Base-by-base conservation (phyloP, 2,113 vertebrate species). In the Hippocampus barbouri region DNA sequence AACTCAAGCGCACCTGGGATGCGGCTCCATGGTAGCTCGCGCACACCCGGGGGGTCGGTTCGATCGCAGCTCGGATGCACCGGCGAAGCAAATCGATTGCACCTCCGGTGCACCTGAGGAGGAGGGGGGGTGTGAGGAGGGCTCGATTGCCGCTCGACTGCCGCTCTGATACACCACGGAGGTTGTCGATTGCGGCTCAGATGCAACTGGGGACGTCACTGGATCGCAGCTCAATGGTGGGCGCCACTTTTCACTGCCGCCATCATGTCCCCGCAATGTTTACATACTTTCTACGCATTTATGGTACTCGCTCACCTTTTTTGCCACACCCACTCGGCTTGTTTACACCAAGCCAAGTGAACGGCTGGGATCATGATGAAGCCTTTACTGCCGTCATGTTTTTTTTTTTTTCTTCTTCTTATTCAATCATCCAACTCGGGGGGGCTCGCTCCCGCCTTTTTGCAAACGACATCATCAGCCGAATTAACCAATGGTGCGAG, bases 231-330 rank as follows among this genome's bases (percentile, higher is more conserved):
- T 53, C 20, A 16, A 23, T 23, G 11, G 53, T n/a, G 34, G 68
- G 23, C 41, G 21, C 30, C 56, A 15, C 30, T 66, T 66, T 43
- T 57, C 66, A 76, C 71, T 61, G 78, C 63, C 67, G 51, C 70
- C 63, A 43, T 64, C 60, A 40, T 59, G 61, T 11, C 64, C 56
- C n/a, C 27, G 2, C 3, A 64, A 12, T 27, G 64, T 66, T 66
- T 66, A 66, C 64, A 66, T 20, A 4, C 20, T 63, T 56, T 56
- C 9, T 11, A 56, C 27, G 27, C 59, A 60, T 60, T 61, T 34
- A 61, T 61, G 59, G 59, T 61, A 61, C 59, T 61, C 59, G 59
- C 59, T 61, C 59, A 61, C 43, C 34, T 6, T 8, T 8, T 47
- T 66, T 47, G 64, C 64, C 64, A 66, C 64, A 34, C 40, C 40